These are phyloP conservation scores for Ctenoplectra terminalis DNA, from an alignment of 1,140 invertebrate species.

Conservation along the genomic window DNA sequence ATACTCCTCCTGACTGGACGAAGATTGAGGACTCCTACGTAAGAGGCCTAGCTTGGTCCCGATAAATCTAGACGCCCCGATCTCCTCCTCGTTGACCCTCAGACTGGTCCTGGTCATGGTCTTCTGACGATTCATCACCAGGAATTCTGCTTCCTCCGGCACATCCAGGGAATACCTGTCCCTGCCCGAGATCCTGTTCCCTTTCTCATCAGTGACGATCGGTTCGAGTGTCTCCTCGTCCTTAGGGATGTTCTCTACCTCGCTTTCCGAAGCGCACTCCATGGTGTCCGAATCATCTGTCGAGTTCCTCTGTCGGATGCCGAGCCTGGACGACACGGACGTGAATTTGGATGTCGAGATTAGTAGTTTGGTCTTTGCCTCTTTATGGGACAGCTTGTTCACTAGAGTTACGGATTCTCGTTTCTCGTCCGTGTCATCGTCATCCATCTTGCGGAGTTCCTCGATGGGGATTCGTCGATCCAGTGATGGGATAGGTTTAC, in stretches of 20 bases:
- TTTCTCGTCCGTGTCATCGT: conserved; percentile 77
- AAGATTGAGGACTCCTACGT: conserved; percentile 87
- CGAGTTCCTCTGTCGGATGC: conserved; percentile 53
- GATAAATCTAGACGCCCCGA: conserved; percentile 75
- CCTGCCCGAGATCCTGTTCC: conserved; percentile 44
- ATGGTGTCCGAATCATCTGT: conserved; percentile 79
- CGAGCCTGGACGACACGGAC: conserved; percentile 14
- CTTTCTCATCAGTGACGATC: conserved; percentile 58
- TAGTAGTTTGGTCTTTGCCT: conserved; percentile 9
- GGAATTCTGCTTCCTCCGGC: conserved; percentile 37
- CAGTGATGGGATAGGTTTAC: too few species aligned
- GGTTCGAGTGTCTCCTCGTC: conserved; percentile 55
- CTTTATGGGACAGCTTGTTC: conserved; percentile 57
- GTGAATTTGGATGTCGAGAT: conserved; percentile 27
- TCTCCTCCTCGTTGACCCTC: conserved; percentile 74
- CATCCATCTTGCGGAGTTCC: conserved; percentile 69
- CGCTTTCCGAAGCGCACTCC: conserved; percentile 77
- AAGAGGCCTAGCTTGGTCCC: conserved; percentile 80
- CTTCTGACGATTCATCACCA: conserved; percentile 14
- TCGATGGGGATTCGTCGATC: too few species aligned
- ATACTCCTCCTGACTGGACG: conserved; percentile 88
- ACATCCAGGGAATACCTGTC: conserved; percentile 47
- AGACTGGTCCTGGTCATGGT: conserved; percentile 56
- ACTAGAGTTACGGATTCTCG: conserved; percentile 55
- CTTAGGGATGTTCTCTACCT: conserved; percentile 77